A percentile compares a stretch with the other conserved stretches of the same genome.
phyloP scores from a whole-genome alignment of 1,140 invertebrate species.

The Hyles vespertilio region DNA sequence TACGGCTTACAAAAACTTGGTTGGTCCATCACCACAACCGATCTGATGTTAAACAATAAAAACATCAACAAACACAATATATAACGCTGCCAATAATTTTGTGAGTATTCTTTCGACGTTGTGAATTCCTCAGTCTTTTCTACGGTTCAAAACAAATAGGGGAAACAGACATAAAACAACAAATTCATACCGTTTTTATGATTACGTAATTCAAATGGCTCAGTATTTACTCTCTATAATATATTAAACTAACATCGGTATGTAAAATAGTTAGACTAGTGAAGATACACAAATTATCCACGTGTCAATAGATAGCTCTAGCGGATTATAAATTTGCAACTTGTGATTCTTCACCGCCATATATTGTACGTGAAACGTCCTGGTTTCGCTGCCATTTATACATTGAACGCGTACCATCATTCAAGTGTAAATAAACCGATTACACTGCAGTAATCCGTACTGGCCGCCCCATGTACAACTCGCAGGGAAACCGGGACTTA shows the following conservation, averaged over 20 bases:
- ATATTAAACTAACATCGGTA: slow-evolving; percentile 68
- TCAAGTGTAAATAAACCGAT: slow-evolving; percentile 8
- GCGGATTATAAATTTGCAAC: slow-evolving; percentile 24
- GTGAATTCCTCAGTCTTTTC: slow-evolving; percentile 70
- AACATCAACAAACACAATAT: slow-evolving; percentile 44
- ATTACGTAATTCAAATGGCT: slow-evolving; percentile 62
- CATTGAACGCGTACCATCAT: no score
- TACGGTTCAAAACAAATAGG: slow-evolving; percentile 63
- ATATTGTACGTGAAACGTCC: slow-evolving; percentile 4
- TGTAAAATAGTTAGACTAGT: slow-evolving; percentile 63
- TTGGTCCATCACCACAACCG: slow-evolving; percentile 67
- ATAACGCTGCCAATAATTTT: slow-evolving; percentile 46
- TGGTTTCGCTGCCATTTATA: no score
- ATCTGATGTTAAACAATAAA: slow-evolving; percentile 43
- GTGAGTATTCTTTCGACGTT: slow-evolving; percentile 66
- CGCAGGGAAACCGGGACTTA: slow-evolving; percentile 39
- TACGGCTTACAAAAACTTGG: slow-evolving; percentile 37
- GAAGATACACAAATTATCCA: slow-evolving; percentile 37
- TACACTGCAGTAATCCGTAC: slow-evolving; percentile 1
- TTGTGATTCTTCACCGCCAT: slow-evolving; percentile 40
- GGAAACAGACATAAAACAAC: slow-evolving; percentile 24
- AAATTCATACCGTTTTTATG: slow-evolving; percentile 42
- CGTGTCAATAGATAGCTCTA: slow-evolving; percentile 21
- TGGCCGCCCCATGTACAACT: slow-evolving; percentile 21
- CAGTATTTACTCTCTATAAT: slow-evolving; percentile 54